Conservation (phyloP, 2,888 invertebrate genomes). For the Dolichomitus sp. region DNA sequence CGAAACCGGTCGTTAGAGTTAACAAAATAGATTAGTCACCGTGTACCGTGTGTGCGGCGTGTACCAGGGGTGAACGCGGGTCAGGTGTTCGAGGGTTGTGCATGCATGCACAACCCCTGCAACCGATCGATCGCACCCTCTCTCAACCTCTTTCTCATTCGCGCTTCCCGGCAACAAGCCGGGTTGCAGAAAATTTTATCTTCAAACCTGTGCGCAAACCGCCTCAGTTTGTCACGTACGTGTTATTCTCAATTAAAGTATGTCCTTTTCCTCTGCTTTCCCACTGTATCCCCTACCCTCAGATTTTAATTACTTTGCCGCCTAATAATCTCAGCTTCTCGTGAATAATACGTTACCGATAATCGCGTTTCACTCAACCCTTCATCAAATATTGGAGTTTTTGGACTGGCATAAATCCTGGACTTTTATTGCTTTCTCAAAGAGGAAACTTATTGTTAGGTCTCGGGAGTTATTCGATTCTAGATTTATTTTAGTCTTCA, state of each 20-base stretch:
- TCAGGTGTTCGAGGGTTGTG: conserved; percentile 55
- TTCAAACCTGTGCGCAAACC: conserved; percentile 19
- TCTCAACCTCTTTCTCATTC: conserved; percentile 33
- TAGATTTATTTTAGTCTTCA: too few relatives aligned
- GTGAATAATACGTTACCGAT: not conserved
- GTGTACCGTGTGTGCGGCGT: conserved; percentile 34
- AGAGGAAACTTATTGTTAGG: too few relatives aligned
- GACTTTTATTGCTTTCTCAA: too few relatives aligned
- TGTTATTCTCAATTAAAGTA: conserved; percentile 50
- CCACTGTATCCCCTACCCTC: not conserved
- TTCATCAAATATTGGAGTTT: too few relatives aligned
- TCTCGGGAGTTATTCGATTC: too few relatives aligned
- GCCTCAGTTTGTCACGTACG: conserved; percentile 38
- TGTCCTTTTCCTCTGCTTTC: not conserved
- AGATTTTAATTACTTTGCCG: not conserved
- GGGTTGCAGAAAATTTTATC: conserved; percentile 24
- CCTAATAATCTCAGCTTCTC: not conserved
- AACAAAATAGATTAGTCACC: conserved; percentile 71
- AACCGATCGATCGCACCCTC: conserved; percentile 65
- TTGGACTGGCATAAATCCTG: too few relatives aligned
- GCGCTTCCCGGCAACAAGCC: conserved; percentile 12
- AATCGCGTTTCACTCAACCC: not conserved
- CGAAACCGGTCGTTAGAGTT: conserved; percentile 76
- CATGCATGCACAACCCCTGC: conserved; percentile 57
- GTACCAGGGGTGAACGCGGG: conserved; percentile 36